Conservation (phyloP, 2,888 invertebrate species). For the Protophormia terraenovae region DNA sequence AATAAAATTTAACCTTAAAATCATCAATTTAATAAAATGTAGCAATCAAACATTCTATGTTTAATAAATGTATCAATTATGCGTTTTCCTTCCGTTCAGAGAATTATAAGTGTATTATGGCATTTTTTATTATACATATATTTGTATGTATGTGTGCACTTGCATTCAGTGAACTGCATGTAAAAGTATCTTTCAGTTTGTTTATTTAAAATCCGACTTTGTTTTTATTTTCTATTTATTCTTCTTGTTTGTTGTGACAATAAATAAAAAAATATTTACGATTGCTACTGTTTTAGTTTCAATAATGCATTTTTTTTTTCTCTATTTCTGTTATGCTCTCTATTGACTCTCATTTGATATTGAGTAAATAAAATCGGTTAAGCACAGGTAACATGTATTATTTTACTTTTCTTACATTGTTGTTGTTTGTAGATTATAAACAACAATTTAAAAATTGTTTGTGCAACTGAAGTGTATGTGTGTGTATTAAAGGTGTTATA, state of each 20-base stretch:
- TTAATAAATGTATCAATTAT: too few relatives aligned
- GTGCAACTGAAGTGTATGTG: slow-evolving; percentile 43
- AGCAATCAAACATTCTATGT: too few relatives aligned
- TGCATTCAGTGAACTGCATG: neutral
- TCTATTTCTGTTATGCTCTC: slow-evolving; percentile 2
- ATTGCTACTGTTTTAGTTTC: slow-evolving; percentile 48
- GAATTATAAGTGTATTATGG: too few relatives aligned
- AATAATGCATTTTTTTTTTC: neutral
- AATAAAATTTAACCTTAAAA: too few relatives aligned
- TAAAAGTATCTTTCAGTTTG: neutral
- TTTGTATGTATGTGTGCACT: too few relatives aligned
- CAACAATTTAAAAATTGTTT: slow-evolving; percentile 37
- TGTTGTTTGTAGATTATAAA: neutral
- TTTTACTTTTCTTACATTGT: neutral
- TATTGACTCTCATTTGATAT: neutral
- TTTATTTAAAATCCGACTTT: neutral
- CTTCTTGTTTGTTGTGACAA: slow-evolving; percentile 38
- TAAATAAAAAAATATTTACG: slow-evolving; percentile 34
- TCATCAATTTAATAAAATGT: too few relatives aligned
- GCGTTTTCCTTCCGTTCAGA: too few relatives aligned
- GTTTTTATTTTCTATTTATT: neutral
- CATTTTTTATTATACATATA: too few relatives aligned
- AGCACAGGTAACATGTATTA: neutral
- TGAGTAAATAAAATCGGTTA: neutral
- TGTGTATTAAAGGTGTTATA: slow-evolving; percentile 50